A percentile compares a stretch with the other conserved stretches of the same genome.
Conservation (phyloP, 2,113 vertebrate genomes). For the human (Homo sapiens) region DNA sequence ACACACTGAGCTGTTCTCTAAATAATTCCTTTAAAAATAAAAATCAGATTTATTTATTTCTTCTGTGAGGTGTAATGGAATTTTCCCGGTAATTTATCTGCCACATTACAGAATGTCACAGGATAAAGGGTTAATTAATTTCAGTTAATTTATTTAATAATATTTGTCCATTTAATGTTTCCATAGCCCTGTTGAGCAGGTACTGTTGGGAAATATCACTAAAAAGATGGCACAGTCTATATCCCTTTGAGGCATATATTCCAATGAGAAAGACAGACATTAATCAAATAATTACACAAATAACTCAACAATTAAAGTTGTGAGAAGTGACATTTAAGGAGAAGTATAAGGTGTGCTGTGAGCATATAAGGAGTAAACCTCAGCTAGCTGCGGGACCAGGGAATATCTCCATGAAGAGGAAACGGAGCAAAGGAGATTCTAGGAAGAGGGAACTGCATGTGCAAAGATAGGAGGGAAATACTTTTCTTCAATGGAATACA, state of each 20-base stretch:
- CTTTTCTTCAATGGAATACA: neutral
- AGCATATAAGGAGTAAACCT: neutral
- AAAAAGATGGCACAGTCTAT: neutral
- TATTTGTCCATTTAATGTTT: constrained; percentile 53
- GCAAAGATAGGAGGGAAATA: neutral
- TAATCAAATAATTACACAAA: constrained; percentile 47
- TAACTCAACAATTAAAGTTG: neutral
- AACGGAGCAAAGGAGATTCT: neutral
- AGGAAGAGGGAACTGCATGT: neutral
- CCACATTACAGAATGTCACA: neutral
- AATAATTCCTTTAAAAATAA: neutral
- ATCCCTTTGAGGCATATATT: neutral
- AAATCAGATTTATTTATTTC: neutral
- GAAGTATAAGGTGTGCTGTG: neutral
- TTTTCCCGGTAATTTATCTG: neutral
- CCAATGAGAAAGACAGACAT: constrained; percentile 1
- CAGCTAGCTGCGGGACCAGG: neutral
- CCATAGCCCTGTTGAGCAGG: neutral
- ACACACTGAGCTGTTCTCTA: neutral
- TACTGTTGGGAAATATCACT: neutral
- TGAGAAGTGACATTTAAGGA: neutral
- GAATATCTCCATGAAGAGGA: neutral
- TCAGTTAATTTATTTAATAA: constrained; percentile 49
- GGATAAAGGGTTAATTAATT: constrained; percentile 56
- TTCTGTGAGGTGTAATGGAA: neutral